Evolutionary conservation across 2,113 vertebrate genomes (phyloP), one percentile per base, ranked within the genome.

Genomic region (Oriolus oriolus): DNA sequence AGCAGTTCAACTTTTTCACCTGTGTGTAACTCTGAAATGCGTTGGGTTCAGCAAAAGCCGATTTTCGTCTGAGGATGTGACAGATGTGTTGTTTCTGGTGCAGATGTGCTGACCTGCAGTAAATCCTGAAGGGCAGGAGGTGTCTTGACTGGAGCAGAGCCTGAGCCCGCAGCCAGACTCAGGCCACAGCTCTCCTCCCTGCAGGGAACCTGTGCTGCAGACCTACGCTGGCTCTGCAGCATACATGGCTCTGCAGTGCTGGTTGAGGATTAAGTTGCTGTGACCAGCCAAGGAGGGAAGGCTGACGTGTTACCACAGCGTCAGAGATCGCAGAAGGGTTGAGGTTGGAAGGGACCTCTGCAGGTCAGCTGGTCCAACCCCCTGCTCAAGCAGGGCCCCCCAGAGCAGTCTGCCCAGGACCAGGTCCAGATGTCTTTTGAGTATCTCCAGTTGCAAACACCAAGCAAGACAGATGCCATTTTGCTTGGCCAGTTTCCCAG

Each of bases 231-330:
- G n/a, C 53, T 64, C 41, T 79, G 70, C 81, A 79, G 22, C n/a
- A 7, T 1, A 0, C 53, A 7, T 2, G 3, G 53, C 20, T 53
- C 44, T 20, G 8, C 42, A 24, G 50, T 1, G 0, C 4, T 37
- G 47, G 28, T 5, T 2, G 1, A 35, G 71, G 59, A 47, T 28
- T 41, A 63, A 50, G 31, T 7, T 70, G 39, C 59, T 74, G 33
- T 22, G 44, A 54, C 16, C 17, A 17, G 61, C 22, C 2, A 1
- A 49, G 69, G 42, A 16, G 1, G 2, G 2, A 61, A 63, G 18
- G 33, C 37, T 60, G 84, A 52, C 30, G 30, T 44, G 56, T 52
- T 70, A 42, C 20, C 37, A 23, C 17, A 12, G 9, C 23, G 35
- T 28, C 75, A 76, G 53, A 65, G 50, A 30, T 57, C 3, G 4